phyloP scores from a whole-genome alignment of 23 tunicate genomes.

The Trididemnum clinides region DNA sequence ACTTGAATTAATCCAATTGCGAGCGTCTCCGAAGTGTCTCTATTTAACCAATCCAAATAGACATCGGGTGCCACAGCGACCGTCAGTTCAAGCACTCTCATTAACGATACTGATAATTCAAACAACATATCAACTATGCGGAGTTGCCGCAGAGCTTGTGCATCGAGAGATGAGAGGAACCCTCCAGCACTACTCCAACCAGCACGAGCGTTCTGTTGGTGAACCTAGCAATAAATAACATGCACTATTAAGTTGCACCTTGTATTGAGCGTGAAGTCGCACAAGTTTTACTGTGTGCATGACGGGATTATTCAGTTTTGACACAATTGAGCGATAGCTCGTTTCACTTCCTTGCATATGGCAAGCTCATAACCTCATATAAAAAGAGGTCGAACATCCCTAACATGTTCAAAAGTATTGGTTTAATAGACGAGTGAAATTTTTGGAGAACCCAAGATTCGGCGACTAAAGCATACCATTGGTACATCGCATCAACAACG shows the following conservation, averaged over 20 bases:
- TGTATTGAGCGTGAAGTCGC: neutral
- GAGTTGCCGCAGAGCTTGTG: conserved; percentile 84
- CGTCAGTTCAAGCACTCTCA: conserved; percentile 88
- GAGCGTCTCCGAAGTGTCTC: conserved; percentile 69
- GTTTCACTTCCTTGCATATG: too few relatives aligned
- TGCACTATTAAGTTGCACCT: neutral
- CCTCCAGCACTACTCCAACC: conserved; percentile 63
- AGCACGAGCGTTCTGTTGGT: conserved; percentile 64
- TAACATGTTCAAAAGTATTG: too few relatives aligned
- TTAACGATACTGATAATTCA: conserved; percentile 79
- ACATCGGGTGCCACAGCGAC: conserved; percentile 79
- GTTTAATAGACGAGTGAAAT: too few relatives aligned
- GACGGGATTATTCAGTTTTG: too few relatives aligned
- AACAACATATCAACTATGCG: conserved; percentile 97
- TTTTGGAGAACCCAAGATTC: too few relatives aligned
- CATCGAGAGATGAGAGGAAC: conserved; percentile 84
- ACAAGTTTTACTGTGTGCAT: too few relatives aligned
- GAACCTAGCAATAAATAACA: conserved; percentile 43
- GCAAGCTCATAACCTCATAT: too few relatives aligned
- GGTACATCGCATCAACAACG: too few relatives aligned
- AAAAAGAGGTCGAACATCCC: too few relatives aligned
- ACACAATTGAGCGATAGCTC: too few relatives aligned
- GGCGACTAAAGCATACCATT: too few relatives aligned
- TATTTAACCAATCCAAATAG: conserved; percentile 77
- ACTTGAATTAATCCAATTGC: conserved; percentile 64